These are phyloP conservation scores for Capromys pilorides DNA, from an alignment of 2,797 vertebrate genomes.

Conservation along the genomic window DNA sequence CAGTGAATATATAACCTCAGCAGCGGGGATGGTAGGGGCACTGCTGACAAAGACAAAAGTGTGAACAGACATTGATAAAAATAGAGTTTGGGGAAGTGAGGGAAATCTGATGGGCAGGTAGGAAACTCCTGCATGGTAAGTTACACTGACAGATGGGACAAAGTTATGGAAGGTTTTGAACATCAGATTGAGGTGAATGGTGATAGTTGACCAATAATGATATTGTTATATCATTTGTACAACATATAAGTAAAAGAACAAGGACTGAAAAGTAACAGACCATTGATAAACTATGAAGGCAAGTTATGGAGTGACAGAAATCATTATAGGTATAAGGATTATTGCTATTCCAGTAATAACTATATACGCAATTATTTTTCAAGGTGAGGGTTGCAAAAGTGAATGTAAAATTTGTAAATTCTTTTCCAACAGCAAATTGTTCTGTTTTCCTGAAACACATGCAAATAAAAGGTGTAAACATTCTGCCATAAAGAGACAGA, in stretches of 20 bases:
- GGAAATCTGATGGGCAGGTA: neutral
- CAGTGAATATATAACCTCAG: neutral
- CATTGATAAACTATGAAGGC: neutral
- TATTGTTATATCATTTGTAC: neutral
- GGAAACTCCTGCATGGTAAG: neutral
- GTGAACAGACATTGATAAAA: constrained; percentile 2
- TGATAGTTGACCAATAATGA: neutral
- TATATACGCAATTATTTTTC: neutral
- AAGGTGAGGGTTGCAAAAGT: neutral
- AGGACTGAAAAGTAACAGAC: neutral
- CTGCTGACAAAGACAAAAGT: neutral
- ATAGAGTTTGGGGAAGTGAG: neutral
- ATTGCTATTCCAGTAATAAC: neutral
- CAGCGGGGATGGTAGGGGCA: neutral
- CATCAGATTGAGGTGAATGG: neutral
- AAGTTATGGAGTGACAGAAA: constrained; percentile 7
- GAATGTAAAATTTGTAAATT: neutral
- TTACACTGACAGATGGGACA: neutral
- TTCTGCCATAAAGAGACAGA: neutral
- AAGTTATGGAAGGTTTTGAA: neutral
- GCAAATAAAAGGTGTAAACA: neutral
- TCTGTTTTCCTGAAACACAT: neutral
- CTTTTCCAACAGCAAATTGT: neutral
- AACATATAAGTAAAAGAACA: neutral
- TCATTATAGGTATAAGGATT: neutral